These are phyloP conservation scores for Willowsia nigromaculata DNA, from an alignment of 2,888 invertebrate species.

Conservation along the genomic window DNA sequence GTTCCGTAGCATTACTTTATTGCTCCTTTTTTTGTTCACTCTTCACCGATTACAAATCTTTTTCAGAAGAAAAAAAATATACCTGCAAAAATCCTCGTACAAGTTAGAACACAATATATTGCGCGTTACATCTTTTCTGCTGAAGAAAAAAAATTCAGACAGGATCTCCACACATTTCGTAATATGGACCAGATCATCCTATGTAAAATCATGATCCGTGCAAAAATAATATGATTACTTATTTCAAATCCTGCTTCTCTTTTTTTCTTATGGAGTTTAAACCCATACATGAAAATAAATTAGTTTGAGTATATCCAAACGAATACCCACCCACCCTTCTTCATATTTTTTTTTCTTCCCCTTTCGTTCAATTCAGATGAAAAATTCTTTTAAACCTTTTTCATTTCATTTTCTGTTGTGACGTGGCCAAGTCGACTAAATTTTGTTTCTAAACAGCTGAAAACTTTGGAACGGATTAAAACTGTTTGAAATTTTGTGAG, in stretches of 20 bases:
- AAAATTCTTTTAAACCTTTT: not conserved
- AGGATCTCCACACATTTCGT: not conserved
- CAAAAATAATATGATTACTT: slow-evolving; percentile 37
- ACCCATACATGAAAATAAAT: too few species aligned
- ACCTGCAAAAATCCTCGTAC: not conserved
- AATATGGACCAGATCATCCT: not conserved
- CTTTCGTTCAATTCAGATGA: not conserved
- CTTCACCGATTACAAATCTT: not conserved
- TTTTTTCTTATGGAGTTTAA: too few species aligned
- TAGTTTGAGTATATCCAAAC: too few species aligned
- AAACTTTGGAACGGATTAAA: not conserved
- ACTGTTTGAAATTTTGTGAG: not conserved
- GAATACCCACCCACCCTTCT: slow-evolving; percentile 45
- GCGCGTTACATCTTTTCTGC: too few species aligned
- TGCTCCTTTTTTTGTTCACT: not conserved
- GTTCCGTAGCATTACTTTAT: slow-evolving; percentile 26
- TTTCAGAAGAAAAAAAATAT: too few species aligned
- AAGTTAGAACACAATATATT: not conserved
- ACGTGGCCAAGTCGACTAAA: slow-evolving; percentile 23
- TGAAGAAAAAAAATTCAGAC: too few species aligned
- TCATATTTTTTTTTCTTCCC: not conserved
- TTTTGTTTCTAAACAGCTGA: not conserved
- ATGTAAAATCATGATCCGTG: slow-evolving; percentile 54
- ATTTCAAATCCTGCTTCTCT: not conserved
- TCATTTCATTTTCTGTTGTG: slow-evolving; percentile 1